Base-by-base conservation (phyloP, 2,888 invertebrate genomes). In the Trachelus troglodyta region DNA sequence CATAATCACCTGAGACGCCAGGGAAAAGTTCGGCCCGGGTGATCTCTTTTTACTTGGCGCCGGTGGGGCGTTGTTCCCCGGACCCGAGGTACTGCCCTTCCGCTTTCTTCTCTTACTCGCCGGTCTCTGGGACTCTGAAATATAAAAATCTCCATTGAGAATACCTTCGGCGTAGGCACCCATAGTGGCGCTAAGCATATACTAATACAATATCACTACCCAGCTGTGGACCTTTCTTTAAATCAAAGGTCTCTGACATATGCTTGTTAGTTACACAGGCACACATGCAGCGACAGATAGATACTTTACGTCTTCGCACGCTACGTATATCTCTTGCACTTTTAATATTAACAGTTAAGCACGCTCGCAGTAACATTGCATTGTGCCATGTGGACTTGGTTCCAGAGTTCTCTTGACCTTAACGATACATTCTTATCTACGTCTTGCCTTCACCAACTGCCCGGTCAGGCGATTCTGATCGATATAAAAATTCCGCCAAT, bases 31-130 rank as follows among this genome's bases (percentile, higher is more conserved):
- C 89, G 98, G 98, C 90, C 98, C 98, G 81, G 98, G 98, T 73
- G 98, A 98, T 89, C 98, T 94, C 91, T 98, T 98, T 94, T 98
- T 98, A 93, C 97, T 97, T 85, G 97, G 96, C 83, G 96, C 96
- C 82, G 97, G 97, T 69, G 97, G 96, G 81, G 96, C 96, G 81
- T 94, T 95, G 93, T 96, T 97, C 75, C 95, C 95, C 79, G 96
- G 97, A 69, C 97, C 97, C 12, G 97, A 96, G 84, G 95, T 94
- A 87, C 98, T 97, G 79, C 97, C 97, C 93, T 99, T 99, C 92
- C 98, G 95, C 95, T 99, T 99, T 93, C 98, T 96, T 86, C 99
- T 94, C 92, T 99, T 99, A 92, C 97, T 98, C 79, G 98, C 96
- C 82, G 98, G 98, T 91, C 98, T 94, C 92, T 98, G 97, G 34